Conservation (phyloP, 2,797 vertebrate genomes). For the Morelia viridis region DNA sequence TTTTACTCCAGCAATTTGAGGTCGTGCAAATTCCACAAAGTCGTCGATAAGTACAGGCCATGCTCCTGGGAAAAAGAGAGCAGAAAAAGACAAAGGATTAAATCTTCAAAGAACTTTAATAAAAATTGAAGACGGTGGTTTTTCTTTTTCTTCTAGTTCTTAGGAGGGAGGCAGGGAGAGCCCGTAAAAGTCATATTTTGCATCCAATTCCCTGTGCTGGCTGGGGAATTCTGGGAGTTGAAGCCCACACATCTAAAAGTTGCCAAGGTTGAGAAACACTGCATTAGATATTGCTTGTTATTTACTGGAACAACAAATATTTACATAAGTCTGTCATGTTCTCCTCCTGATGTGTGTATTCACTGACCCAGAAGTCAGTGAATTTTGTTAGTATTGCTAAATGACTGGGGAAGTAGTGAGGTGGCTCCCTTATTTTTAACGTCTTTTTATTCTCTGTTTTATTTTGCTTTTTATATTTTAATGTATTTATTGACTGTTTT, state of each 20-base stretch:
- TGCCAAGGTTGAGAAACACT: too few relatives aligned
- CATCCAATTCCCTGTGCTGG: background rate
- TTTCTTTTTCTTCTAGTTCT: background rate
- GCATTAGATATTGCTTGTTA: background rate
- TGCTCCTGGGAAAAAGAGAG: constrained; percentile 77
- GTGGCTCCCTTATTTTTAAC: too few relatives aligned
- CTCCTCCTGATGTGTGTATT: too few relatives aligned
- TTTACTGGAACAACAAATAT: background rate
- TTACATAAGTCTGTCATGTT: background rate
- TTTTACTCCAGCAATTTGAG: constrained; percentile 93
- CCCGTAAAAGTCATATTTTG: background rate
- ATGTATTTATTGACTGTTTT: too few relatives aligned
- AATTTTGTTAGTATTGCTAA: background rate
- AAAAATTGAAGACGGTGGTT: background rate
- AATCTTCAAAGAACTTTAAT: background rate
- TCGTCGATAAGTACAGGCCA: constrained; percentile 98
- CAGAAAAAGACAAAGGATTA: background rate
- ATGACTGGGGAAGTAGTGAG: too few relatives aligned
- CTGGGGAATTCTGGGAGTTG: too few relatives aligned
- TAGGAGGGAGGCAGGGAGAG: background rate
- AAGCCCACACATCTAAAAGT: too few relatives aligned
- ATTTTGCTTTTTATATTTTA: too few relatives aligned
- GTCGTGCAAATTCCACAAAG: constrained; percentile 99
- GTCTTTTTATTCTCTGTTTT: too few relatives aligned
- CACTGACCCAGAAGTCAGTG: background rate